Percentiles rank a stretch among this genome's conserved stretches.
phyloP scores from a whole-genome alignment of 2,113 vertebrate species.

The Todiramphus saurophagus region DNA sequence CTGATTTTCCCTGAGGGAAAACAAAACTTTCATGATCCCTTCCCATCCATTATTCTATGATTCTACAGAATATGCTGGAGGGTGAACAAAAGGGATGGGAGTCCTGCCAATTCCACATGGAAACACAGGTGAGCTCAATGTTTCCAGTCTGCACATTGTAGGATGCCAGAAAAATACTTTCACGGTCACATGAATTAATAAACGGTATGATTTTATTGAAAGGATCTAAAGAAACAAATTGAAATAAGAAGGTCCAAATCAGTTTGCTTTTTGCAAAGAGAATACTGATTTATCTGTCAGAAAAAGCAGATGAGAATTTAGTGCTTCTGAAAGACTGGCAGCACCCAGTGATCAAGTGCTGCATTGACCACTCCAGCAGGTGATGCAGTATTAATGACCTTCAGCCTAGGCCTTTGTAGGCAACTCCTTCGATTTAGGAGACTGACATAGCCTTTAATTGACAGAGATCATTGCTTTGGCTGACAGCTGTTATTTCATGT shows the following conservation, averaged over 20 bases:
- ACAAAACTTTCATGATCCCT: not conserved
- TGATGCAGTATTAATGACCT: not conserved
- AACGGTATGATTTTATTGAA: not conserved
- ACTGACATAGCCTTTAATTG: not conserved
- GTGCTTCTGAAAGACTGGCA: not conserved
- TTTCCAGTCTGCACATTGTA: not conserved
- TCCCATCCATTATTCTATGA: not conserved
- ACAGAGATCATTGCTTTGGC: not conserved
- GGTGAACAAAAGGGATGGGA: not conserved
- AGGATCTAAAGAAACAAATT: not conserved
- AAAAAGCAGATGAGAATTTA: fast-evolving
- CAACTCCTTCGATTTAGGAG: not conserved
- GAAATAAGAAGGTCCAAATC: not conserved
- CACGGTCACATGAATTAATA: not conserved
- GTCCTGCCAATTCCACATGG: not conserved
- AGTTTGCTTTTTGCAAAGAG: not conserved
- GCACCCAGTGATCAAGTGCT: not conserved
- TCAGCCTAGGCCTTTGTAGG: not conserved
- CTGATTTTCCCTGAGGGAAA: not conserved
- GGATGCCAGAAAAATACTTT: not conserved
- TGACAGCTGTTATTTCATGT: not conserved
- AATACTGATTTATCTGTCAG: not conserved
- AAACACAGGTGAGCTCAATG: not conserved
- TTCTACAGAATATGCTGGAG: not conserved
- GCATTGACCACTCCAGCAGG: not conserved